Evolutionary conservation across 2,888 invertebrate species (phyloP), one percentile per base, ranked within the genome.

Genomic region (Sphaerophoria rueppellii): DNA sequence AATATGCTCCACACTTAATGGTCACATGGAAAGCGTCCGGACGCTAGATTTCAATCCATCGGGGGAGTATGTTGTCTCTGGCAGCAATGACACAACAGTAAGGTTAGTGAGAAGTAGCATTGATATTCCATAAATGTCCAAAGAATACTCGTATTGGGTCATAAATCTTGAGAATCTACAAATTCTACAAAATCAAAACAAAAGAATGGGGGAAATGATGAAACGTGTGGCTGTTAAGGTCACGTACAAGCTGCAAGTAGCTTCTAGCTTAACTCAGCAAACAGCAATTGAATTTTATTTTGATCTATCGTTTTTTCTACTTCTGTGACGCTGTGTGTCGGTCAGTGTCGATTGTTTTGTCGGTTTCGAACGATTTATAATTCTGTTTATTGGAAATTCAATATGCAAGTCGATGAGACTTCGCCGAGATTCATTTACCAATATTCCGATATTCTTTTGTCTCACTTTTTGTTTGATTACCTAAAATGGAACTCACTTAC

Each of bases 11-110:
- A 91, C 92, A 54, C 86, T 92, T 16, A 92, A 91, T 88, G 92
- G 92, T 0, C 92, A 92, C 76, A 97, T 97, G 87, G 98, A 98
- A 93, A 94, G 98, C 88, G 94, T 98, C 34, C 94, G 98, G 89
- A 98, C 98, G 35, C 94, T 99, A 87, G 98, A 98, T 92, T 99
- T 99, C 91, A 98, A 98, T 93, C 98, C 98, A 4, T 98, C 98
- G 91, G 98, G 98, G 16, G 97, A 98, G 90, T 96, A 98, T 91
- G 94, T 98, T 80, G 97, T 97, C 7, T 98, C 98, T 7, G 99
- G 99, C 5, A 98, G 98, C 88, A 94, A 96, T 89, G 99, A 99
- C 91, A 97, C 96, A 87, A 95, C 95, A 40, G 91, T 92, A 9
- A 89, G 91, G 91, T 92, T 77, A 90, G 90, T 88, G 32, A 43